Percentiles rank a stretch among this genome's conserved stretches.
Conservation (phyloP, 2,113 vertebrate species). For the human (Homo sapiens) region GRCh38 chr6:139057001-139057500, state of each 20-base stretch:
- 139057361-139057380: background rate
- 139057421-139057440: background rate
- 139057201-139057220: background rate
- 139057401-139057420: background rate
- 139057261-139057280: background rate
- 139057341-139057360: background rate
- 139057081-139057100: background rate
- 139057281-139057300: background rate
- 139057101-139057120: background rate
- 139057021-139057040: slow-evolving; percentile 1
- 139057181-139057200: background rate
- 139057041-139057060: background rate
- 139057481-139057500: background rate
- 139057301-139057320: background rate
- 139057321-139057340: background rate
- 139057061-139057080: background rate
- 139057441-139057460: background rate
- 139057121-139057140: background rate
- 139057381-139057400: background rate
- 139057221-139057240: background rate
- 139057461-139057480: background rate
- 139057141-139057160: background rate
- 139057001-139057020: background rate
- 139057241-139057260: background rate
- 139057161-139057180: background rate